Percentiles rank a stretch among this genome's conserved stretches.
Conservation (phyloP, 2,888 invertebrate species). For the Odontocolon sp. region DNA sequence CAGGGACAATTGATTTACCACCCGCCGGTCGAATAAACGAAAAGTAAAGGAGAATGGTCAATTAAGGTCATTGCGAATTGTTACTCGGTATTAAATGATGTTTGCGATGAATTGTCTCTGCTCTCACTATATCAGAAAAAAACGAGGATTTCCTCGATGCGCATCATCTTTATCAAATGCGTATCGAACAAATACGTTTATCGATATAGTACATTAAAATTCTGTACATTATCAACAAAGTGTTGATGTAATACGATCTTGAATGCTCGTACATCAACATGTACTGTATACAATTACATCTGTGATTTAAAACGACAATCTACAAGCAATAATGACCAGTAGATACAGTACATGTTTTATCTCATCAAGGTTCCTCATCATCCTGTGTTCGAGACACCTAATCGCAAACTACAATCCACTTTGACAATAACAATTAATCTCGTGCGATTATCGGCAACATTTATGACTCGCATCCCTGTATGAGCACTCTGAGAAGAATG, state of each 20-base stretch:
- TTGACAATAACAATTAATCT: constrained; percentile 33
- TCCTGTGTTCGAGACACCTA: not conserved
- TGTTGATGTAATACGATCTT: not conserved
- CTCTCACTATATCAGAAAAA: not conserved
- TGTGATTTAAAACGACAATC: not conserved
- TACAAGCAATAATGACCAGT: not conserved
- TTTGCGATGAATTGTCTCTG: constrained; percentile 11
- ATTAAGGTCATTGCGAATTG: constrained; percentile 48
- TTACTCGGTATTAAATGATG: constrained; percentile 18
- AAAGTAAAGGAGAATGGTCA: constrained; percentile 50
- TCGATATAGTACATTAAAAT: not conserved
- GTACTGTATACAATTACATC: not conserved
- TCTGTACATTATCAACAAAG: not conserved
- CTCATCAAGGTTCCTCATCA: constrained; percentile 17
- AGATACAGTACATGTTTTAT: not conserved
- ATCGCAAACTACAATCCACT: not conserved
- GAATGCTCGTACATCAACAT: not conserved
- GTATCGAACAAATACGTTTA: not conserved
- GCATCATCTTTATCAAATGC: no score
- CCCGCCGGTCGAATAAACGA: constrained; percentile 50
- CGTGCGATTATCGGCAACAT: not conserved
- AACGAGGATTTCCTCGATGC: no score
- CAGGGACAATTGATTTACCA: constrained; percentile 59
- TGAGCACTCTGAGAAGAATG: not conserved
- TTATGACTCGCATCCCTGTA: not conserved